These are phyloP conservation scores for Tiliacea citrago DNA, from an alignment of 2,888 invertebrate genomes.

Conservation along the genomic window DNA sequence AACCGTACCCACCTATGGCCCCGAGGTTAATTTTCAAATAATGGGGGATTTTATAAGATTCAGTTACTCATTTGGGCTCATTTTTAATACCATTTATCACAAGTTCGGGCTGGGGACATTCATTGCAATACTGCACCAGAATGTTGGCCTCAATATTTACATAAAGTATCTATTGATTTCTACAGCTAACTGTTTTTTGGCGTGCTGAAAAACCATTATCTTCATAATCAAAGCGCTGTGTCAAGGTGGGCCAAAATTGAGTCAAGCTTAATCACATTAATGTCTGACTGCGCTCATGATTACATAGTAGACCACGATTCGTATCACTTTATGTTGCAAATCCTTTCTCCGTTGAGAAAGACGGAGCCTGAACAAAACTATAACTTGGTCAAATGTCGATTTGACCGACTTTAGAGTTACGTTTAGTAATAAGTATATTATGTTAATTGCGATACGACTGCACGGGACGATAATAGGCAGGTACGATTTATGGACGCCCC, in stretches of 20 bases:
- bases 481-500: background rate
- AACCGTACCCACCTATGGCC: background rate
- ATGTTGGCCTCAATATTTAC: slow-evolving; percentile 27
- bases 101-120: background rate
- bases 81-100: background rate
- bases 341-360: slow-evolving; percentile 57
- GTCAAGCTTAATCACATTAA: slow-evolving; percentile 8
- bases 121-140: slow-evolving; percentile 18
- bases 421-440: slow-evolving; percentile 35
- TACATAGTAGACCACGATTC: slow-evolving; percentile 25
- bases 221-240: slow-evolving; percentile 14
- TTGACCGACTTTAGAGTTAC: slow-evolving; percentile 28
- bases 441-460: slow-evolving; percentile 14
- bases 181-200: slow-evolving; percentile 25
- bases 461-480: background rate
- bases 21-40: background rate
- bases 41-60: background rate
- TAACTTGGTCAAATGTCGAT: slow-evolving; percentile 34
- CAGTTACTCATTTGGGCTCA: background rate
- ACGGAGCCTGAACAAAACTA: slow-evolving; percentile 23
- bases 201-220: slow-evolving; percentile 44
- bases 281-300: slow-evolving; percentile 18
- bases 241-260: slow-evolving; percentile 32
- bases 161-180: slow-evolving; percentile 50
- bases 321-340: slow-evolving; percentile 41